Evolutionary conservation across 1,140 invertebrate genomes (phyloP).

Genomic region (Eumaeus atala): DNA sequence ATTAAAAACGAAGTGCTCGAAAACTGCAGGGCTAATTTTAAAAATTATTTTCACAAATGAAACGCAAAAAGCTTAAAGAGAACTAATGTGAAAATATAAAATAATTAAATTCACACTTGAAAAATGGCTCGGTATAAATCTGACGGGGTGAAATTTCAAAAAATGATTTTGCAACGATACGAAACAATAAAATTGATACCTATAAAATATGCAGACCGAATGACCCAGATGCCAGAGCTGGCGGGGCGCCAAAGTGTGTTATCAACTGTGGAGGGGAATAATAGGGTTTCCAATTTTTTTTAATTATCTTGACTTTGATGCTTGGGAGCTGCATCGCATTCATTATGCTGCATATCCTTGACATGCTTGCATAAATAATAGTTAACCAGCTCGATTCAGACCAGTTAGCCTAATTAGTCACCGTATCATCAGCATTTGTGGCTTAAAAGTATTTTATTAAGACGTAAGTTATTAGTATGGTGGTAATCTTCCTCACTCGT

Average conservation of each 20-base stretch:
- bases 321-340: conserved; percentile 40
- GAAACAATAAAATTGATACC: conserved; percentile 42
- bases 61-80: too few relatives aligned
- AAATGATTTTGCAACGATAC: conserved; percentile 27
- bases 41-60: too few relatives aligned
- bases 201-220: conserved; percentile 42
- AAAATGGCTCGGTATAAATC: conserved; percentile 1
- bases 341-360: conserved; percentile 44
- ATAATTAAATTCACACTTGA: background rate
- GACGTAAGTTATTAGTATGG: too few relatives aligned
- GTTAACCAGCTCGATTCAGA: too few relatives aligned
- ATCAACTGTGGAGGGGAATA: conserved; percentile 57
- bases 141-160: conserved; percentile 14
- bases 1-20: too few relatives aligned
- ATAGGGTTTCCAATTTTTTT: conserved; percentile 62
- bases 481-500: too few relatives aligned
- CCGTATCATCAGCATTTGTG: too few relatives aligned
- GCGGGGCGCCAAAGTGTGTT: conserved; percentile 55
- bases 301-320: conserved; percentile 65
- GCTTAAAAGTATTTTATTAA: too few relatives aligned
- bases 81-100: background rate
- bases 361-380: conserved; percentile 30
- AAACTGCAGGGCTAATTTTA: too few relatives aligned
- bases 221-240: conserved; percentile 56
- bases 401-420: too few relatives aligned